phyloP scores from a whole-genome alignment of 2,113 vertebrate genomes.

The Prunella fulvescens region DNA sequence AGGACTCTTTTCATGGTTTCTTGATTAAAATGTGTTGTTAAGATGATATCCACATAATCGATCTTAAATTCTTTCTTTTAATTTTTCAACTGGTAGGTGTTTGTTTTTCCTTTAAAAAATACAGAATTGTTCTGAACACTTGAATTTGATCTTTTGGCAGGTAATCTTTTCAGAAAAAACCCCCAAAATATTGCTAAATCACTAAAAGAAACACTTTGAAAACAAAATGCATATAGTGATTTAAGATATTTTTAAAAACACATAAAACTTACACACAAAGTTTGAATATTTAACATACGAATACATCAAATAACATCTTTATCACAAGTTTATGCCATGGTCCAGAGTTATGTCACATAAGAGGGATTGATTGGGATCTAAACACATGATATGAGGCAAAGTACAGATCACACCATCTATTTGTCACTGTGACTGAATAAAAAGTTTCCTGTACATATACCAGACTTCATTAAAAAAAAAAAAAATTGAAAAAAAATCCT shows the following conservation, averaged over 20 bases:
- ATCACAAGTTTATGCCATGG: rapidly evolving
- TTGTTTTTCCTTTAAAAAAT: background rate
- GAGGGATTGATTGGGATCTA: background rate
- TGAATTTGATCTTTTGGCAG: background rate
- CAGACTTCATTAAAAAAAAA: background rate
- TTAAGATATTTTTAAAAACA: background rate
- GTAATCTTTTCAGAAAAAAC: background rate
- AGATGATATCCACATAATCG: background rate
- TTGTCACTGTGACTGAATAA: background rate
- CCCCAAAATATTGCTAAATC: background rate
- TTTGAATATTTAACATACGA: background rate
- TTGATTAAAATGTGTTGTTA: background rate
- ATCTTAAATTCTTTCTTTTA: background rate
- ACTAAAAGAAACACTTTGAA: background rate
- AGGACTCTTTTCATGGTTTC: background rate
- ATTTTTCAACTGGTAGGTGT: background rate
- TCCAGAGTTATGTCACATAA: background rate
- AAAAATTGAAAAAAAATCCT: background rate
- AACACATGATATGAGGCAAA: background rate
- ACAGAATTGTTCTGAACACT: background rate
- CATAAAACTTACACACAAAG: background rate
- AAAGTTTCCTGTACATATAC: background rate
- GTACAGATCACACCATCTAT: background rate
- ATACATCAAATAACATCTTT: background rate
- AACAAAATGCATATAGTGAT: background rate